phyloP scores from a whole-genome alignment of 2,113 vertebrate genomes.

The Octodon degus region DNA sequence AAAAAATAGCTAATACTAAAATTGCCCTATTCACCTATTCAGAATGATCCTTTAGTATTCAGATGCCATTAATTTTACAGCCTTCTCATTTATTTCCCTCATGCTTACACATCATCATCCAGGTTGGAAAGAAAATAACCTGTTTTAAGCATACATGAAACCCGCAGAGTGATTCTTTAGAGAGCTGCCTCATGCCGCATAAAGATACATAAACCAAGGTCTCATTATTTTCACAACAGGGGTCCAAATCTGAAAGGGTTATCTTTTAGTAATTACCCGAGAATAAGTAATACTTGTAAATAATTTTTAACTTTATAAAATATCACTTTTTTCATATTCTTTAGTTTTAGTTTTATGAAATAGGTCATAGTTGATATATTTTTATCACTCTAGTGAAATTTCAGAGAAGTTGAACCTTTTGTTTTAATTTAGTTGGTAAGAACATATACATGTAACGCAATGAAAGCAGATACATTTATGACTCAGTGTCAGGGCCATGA shows the following conservation, averaged over 20 bases:
- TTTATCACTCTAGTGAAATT: slow-evolving; percentile 47
- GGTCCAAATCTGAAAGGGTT: slow-evolving; percentile 32
- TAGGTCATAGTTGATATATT: slow-evolving; percentile 42
- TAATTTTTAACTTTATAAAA: slow-evolving; percentile 26
- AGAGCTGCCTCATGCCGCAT: neutral
- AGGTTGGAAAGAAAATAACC: slow-evolving; percentile 31
- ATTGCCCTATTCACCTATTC: neutral
- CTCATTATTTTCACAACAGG: slow-evolving; percentile 9
- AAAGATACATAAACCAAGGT: neutral
- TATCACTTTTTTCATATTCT: slow-evolving; percentile 4
- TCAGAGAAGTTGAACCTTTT: slow-evolving; percentile 50
- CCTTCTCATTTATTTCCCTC: neutral
- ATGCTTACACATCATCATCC: neutral
- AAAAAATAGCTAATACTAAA: neutral
- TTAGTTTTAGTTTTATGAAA: slow-evolving; percentile 34
- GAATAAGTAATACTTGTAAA: slow-evolving; percentile 26
- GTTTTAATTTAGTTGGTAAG: slow-evolving; percentile 44
- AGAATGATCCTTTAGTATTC: neutral
- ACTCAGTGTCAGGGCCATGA: neutral
- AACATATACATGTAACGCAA: slow-evolving; percentile 17
- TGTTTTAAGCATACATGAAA: slow-evolving; percentile 18
- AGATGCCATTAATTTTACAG: slow-evolving; percentile 36
- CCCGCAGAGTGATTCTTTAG: slow-evolving; percentile 27
- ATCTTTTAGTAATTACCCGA: neutral
- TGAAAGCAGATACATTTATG: neutral